Evolutionary conservation across 2,888 invertebrate genomes (phyloP).

Genomic region (Holacanthella duospinosa): DNA sequence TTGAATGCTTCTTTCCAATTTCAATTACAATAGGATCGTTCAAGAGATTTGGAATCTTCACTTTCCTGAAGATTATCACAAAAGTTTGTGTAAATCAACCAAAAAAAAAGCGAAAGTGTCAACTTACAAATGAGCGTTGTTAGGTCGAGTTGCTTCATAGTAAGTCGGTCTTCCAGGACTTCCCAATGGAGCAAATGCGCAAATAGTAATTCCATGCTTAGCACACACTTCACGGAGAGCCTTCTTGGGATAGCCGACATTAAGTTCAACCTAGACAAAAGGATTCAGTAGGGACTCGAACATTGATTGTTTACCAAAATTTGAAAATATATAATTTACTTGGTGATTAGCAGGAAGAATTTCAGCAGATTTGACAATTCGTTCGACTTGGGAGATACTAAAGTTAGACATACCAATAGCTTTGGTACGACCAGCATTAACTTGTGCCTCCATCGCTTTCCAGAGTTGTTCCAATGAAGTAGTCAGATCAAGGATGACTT

Average conservation of each 20-base stretch:
- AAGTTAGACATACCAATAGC: slow-evolving; percentile 80
- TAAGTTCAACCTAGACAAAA: slow-evolving; percentile 53
- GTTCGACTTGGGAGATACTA: slow-evolving; percentile 59
- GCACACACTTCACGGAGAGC: slow-evolving; percentile 52
- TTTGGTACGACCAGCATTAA: slow-evolving; percentile 56
- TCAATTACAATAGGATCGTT: slow-evolving; percentile 40
- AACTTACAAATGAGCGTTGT: background rate
- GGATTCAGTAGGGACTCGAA: background rate
- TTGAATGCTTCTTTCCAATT: slow-evolving; percentile 47
- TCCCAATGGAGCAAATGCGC: slow-evolving; percentile 69
- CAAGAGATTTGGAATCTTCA: slow-evolving; percentile 17
- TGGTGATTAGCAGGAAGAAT: slow-evolving; percentile 53
- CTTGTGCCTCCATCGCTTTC: slow-evolving; percentile 56
- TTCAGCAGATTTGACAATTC: slow-evolving; percentile 51
- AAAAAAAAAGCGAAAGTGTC: background rate
- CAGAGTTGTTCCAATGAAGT: slow-evolving; percentile 60
- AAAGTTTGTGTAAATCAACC: background rate
- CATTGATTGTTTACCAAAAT: no score
- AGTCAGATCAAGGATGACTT: slow-evolving; percentile 18
- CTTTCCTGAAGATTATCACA: background rate
- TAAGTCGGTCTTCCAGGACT: slow-evolving; percentile 50
- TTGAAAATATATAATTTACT: no score
- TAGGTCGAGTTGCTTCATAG: background rate
- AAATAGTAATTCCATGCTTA: slow-evolving; percentile 55
- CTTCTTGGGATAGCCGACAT: slow-evolving; percentile 63